These are phyloP conservation scores for Corythoichthys intestinalis DNA, from an alignment of 2,113 vertebrate species.

Conservation along the genomic window DNA sequence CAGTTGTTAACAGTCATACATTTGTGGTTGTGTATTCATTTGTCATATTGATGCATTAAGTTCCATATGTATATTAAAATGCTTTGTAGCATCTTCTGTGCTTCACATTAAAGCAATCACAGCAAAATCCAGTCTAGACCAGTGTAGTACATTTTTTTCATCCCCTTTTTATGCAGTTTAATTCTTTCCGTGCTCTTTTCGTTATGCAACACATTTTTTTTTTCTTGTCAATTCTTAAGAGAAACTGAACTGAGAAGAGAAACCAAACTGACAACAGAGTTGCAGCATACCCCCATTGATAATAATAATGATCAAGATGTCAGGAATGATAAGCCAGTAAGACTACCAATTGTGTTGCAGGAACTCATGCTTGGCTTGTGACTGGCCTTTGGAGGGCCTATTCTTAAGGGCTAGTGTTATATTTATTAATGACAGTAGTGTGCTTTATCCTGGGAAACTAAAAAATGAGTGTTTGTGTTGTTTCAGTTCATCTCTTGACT, in stretches of 20 bases:
- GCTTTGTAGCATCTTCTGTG: slow-evolving; percentile 25
- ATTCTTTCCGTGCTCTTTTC: background rate
- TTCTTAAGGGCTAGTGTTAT: slow-evolving; percentile 65
- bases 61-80: slow-evolving; percentile 19
- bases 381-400: slow-evolving; percentile 62
- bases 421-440: slow-evolving; percentile 57
- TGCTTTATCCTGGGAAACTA: slow-evolving; percentile 51
- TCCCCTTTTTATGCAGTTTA: slow-evolving; percentile 18
- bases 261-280: slow-evolving; percentile 57
- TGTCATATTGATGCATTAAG: slow-evolving; percentile 25
- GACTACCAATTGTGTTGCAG: slow-evolving; percentile 64
- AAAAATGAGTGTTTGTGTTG: slow-evolving; percentile 64
- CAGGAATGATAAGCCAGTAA: slow-evolving; percentile 57
- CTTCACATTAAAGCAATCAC: slow-evolving; percentile 41
- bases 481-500: slow-evolving; percentile 51
- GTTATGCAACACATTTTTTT: slow-evolving; percentile 26
- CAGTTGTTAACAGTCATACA: slow-evolving; percentile 88
- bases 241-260: slow-evolving; percentile 57
- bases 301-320: slow-evolving; percentile 57
- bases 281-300: slow-evolving; percentile 53
- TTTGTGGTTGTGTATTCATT: slow-evolving; percentile 75
- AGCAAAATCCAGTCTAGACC: slow-evolving; percentile 23
- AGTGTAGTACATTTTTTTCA: slow-evolving; percentile 18
- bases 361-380: slow-evolving; percentile 72
- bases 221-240: slow-evolving; percentile 20